phyloP scores from a whole-genome alignment of 2,113 vertebrate genomes.

The Zootoca vivipara region DNA sequence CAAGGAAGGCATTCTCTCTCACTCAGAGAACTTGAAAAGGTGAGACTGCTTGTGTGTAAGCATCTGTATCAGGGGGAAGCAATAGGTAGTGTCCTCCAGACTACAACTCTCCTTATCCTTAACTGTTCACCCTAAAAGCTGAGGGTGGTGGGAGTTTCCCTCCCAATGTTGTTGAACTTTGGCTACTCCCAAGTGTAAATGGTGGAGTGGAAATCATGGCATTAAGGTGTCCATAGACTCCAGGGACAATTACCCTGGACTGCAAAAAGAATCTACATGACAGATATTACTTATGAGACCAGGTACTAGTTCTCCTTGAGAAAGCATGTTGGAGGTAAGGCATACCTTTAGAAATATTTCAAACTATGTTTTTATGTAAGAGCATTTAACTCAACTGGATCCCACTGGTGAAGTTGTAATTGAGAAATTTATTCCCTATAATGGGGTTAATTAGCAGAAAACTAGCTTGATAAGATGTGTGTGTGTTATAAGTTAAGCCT shows the following conservation, averaged over 20 bases:
- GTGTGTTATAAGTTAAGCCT: not conserved
- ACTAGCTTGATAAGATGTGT: not conserved
- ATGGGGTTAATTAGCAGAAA: not conserved
- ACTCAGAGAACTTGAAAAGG: constrained; percentile 80
- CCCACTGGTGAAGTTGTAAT: not conserved
- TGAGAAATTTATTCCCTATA: not conserved
- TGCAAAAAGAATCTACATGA: not conserved
- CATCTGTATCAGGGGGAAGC: not conserved
- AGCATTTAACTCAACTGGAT: not conserved
- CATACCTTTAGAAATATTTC: not conserved
- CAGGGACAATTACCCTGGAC: not conserved
- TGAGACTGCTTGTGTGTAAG: constrained; percentile 67
- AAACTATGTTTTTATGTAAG: not conserved
- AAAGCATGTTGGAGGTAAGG: not conserved
- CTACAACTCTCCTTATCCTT: not conserved
- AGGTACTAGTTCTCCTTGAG: not conserved
- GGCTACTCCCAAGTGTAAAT: not conserved
- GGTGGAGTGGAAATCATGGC: fast-evolving
- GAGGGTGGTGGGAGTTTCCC: too few relatives aligned
- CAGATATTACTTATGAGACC: not conserved
- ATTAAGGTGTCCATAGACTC: not conserved
- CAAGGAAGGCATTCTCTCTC: constrained; percentile 90
- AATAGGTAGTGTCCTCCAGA: too few relatives aligned
- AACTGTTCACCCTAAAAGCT: not conserved
- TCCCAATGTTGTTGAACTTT: too few relatives aligned